These are phyloP conservation scores for Drepanosiphum platanoidis DNA, from an alignment of 2,888 invertebrate genomes.

Conservation along the genomic window DNA sequence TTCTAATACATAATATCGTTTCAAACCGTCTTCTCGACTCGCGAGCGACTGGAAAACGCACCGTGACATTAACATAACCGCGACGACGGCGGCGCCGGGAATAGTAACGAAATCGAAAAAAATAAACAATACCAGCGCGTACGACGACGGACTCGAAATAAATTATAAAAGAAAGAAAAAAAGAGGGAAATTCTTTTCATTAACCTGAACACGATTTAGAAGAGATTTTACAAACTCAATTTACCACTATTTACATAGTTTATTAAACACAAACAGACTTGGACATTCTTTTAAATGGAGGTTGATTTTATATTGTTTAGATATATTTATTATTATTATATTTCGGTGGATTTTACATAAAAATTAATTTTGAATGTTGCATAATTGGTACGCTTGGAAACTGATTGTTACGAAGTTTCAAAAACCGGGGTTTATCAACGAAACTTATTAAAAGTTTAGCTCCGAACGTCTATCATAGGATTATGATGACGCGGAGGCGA, in stretches of 20 bases:
- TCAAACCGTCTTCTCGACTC: too few relatives aligned
- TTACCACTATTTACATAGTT: not conserved
- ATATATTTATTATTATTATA: not conserved
- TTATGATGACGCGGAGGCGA: not conserved
- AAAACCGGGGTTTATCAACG: not conserved
- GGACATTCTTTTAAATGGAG: not conserved
- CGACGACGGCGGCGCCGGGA: too few relatives aligned
- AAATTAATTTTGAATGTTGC: constrained; percentile 22
- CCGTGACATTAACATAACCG: too few relatives aligned
- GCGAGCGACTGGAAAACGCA: too few relatives aligned
- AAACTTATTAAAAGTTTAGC: constrained; percentile 6
- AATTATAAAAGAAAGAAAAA: not conserved
- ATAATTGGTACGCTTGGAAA: not conserved
- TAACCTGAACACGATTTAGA: not conserved
- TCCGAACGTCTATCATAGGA: not conserved
- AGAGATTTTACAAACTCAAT: not conserved
- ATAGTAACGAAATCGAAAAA: not conserved
- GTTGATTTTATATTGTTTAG: constrained; percentile 17
- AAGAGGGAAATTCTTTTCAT: not conserved
- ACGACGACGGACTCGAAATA: not conserved
- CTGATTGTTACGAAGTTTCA: constrained; percentile 29
- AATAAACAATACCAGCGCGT: not conserved
- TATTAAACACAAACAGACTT: not conserved
- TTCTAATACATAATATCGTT: too few relatives aligned
- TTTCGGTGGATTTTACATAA: not conserved